Conservation (phyloP, 35 echinoderm and acorn worm genomes). For the Lytechinus variegatus region DNA sequence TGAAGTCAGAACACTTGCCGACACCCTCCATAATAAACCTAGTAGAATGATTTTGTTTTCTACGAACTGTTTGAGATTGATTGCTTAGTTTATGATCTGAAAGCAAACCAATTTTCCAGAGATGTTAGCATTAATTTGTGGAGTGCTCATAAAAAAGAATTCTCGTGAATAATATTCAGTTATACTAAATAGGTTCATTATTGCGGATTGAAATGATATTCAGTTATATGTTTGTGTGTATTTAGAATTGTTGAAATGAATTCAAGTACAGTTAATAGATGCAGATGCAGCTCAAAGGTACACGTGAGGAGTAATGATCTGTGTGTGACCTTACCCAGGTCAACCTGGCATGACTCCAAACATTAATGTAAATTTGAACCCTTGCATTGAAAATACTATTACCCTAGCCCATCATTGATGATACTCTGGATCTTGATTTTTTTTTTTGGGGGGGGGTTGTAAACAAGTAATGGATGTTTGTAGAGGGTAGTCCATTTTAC, state of each 20-base stretch:
- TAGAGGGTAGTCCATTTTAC: not conserved
- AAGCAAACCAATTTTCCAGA: too few species aligned
- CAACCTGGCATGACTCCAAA: not conserved
- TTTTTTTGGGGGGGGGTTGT: too few species aligned
- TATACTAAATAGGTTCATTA: too few species aligned
- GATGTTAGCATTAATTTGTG: too few species aligned
- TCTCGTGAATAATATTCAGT: not conserved
- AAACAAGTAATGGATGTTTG: not conserved
- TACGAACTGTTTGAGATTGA: too few species aligned
- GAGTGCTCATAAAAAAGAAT: not conserved
- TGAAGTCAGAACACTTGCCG: too few species aligned
- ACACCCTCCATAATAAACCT: too few species aligned
- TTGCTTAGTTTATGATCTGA: too few species aligned
- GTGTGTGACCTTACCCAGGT: not conserved
- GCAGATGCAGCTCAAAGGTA: not conserved
- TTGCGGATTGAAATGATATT: too few species aligned
- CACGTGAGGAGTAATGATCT: not conserved
- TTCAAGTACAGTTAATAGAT: not conserved
- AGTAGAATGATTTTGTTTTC: too few species aligned
- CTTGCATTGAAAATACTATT: not conserved
- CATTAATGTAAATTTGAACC: not conserved
- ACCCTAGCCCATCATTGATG: not conserved
- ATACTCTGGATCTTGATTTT: too few species aligned
- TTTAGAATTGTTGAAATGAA: not conserved
- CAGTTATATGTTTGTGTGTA: too few species aligned